Percentiles rank a stretch among this genome's conserved stretches.
Evolutionary conservation across 2,797 vertebrate genomes (phyloP).

Genomic region (Hypotaenidia okinawae): DNA sequence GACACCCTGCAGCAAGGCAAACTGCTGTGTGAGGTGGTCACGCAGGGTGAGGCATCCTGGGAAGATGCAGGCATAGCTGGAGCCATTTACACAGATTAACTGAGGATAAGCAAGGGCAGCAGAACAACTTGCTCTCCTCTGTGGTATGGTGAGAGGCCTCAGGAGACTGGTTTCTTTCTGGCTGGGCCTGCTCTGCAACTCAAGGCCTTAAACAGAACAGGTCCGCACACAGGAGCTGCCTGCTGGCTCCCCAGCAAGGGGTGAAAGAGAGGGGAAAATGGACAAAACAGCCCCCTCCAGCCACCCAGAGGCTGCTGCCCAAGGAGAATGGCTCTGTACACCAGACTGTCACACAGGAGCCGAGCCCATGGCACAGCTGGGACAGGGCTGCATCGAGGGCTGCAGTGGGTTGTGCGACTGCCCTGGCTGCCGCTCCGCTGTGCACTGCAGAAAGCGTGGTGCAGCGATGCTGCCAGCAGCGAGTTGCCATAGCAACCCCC

Average conservation of each 20-base stretch:
- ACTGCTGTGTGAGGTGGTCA: background rate
- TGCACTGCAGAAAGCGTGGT: accelerated
- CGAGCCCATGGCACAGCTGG: background rate
- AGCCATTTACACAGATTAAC: background rate
- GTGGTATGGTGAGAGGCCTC: background rate
- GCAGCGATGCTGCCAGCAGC: background rate
- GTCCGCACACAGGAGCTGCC: background rate
- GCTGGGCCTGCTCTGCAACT: background rate
- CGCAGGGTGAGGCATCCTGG: background rate
- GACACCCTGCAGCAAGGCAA: background rate
- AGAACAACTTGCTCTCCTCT: background rate
- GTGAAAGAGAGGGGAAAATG: accelerated
- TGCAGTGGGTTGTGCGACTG: background rate
- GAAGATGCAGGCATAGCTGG: background rate
- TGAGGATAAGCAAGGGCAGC: background rate
- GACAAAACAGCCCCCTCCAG: background rate
- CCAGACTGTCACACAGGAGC: background rate
- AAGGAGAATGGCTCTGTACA: accelerated
- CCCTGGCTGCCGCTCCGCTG: accelerated
- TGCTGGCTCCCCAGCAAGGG: background rate
- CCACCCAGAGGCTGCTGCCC: background rate
- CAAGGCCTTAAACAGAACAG: background rate
- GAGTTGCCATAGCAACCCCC: background rate
- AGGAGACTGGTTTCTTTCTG: background rate
- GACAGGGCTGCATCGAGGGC: accelerated